phyloP scores from a whole-genome alignment of 2,113 vertebrate genomes.

The Genyomyrus donnyi region DNA sequence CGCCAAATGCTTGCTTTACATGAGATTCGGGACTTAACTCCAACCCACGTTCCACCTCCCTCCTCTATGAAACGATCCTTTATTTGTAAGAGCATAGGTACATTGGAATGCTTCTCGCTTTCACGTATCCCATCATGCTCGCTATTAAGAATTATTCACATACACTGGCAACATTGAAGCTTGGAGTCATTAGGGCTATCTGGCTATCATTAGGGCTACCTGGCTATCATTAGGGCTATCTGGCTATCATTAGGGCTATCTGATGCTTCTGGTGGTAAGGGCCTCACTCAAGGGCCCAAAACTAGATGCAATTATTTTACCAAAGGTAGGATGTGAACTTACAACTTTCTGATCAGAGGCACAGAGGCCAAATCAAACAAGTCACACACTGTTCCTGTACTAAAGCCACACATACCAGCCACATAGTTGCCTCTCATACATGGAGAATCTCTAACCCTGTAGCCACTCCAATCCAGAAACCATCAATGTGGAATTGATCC shows the following conservation, averaged over 20 bases:
- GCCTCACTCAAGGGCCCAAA: background rate
- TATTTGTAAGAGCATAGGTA: background rate
- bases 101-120: background rate
- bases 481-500: background rate
- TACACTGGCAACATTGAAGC: background rate
- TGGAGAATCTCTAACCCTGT: background rate
- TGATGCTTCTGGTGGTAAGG: background rate
- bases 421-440: background rate
- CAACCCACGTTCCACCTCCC: background rate
- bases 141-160: background rate
- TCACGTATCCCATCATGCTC: background rate
- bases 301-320: background rate
- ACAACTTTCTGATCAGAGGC: background rate
- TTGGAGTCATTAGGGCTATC: background rate
- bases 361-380: background rate
- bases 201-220: background rate
- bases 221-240: too few relatives aligned
- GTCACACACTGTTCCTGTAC: background rate
- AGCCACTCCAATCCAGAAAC: background rate
- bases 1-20: background rate
- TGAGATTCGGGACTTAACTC: background rate
- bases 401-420: background rate
- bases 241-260: background rate
- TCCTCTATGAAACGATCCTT: background rate
- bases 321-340: background rate